These are phyloP conservation scores for Amiota mariae DNA, from an alignment of 2,888 invertebrate genomes.

Conservation along the genomic window DNA sequence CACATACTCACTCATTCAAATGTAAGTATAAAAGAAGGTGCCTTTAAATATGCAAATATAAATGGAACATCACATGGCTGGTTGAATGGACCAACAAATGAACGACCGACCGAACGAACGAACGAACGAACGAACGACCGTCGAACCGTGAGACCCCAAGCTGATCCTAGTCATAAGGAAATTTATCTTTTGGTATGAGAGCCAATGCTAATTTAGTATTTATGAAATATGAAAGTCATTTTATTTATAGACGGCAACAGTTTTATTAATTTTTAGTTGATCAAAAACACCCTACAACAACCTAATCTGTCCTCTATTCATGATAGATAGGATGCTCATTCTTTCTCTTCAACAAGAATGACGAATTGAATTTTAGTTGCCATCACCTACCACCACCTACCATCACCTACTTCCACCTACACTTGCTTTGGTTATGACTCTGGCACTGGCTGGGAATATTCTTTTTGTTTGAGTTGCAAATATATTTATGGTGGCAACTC, in stretches of 20 bases:
- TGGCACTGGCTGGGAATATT: too few relatives aligned
- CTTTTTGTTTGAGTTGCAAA: constrained; percentile 2
- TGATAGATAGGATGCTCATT: background rate
- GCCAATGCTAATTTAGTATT: constrained; percentile 19
- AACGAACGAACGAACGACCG: too few relatives aligned
- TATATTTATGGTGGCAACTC: background rate
- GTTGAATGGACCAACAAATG: too few relatives aligned
- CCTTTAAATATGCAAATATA: constrained; percentile 27
- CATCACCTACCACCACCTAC: background rate
- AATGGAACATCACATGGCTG: background rate
- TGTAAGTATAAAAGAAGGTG: background rate
- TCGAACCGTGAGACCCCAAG: background rate
- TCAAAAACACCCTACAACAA: background rate
- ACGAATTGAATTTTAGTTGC: background rate
- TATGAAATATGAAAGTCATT: constrained; percentile 14
- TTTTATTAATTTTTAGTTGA: background rate
- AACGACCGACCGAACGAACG: too few relatives aligned
- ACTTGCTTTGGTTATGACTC: background rate
- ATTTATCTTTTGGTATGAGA: background rate
- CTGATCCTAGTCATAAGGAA: too few relatives aligned
- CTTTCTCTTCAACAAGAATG: background rate
- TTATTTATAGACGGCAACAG: background rate
- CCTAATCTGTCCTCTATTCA: background rate
- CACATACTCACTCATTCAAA: too few relatives aligned
- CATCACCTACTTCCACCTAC: background rate